Evolutionary conservation across 2,797 vertebrate species (phyloP).

Genomic region (Iguana delicatissima): DNA sequence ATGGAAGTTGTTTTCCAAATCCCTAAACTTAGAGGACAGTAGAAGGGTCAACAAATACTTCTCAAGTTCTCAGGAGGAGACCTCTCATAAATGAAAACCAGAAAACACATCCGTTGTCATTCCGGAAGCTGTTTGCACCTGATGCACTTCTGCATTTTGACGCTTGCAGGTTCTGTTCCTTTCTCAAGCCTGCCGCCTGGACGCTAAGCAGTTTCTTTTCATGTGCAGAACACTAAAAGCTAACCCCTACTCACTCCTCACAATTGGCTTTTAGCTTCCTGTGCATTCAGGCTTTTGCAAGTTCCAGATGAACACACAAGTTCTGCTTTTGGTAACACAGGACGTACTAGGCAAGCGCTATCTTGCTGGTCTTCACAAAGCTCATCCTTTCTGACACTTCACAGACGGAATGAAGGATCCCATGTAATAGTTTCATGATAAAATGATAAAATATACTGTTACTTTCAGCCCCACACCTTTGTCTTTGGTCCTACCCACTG

Average conservation of each 20-base stretch:
- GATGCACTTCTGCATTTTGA: conserved; percentile 77
- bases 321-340: conserved; percentile 44
- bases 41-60: conserved; percentile 20
- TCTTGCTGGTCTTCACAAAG: neutral
- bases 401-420: neutral
- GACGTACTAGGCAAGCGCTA: fast-evolving
- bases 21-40: conserved; percentile 60
- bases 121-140: conserved; percentile 78
- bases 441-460: too few relatives aligned
- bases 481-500: too few relatives aligned
- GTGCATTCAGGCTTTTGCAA: conserved; percentile 65
- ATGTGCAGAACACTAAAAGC: conserved; percentile 72
- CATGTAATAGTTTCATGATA: too few relatives aligned
- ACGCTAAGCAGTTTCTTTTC: conserved; percentile 71
- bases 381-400: neutral
- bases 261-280: conserved; percentile 74
- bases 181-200: conserved; percentile 68
- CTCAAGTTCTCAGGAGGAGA: conserved; percentile 26
- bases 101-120: conserved; percentile 73
- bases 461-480: too few relatives aligned
- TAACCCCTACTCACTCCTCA: conserved; percentile 67
- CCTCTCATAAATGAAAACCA: conserved; percentile 61
- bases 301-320: fast-evolving
- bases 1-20: conserved; percentile 55
- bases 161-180: conserved; percentile 69